A percentile compares a stretch with the other conserved stretches of the same genome.
Evolutionary conservation across 2,797 vertebrate species (phyloP).

Genomic region (Sebastolobus alascanus): DNA sequence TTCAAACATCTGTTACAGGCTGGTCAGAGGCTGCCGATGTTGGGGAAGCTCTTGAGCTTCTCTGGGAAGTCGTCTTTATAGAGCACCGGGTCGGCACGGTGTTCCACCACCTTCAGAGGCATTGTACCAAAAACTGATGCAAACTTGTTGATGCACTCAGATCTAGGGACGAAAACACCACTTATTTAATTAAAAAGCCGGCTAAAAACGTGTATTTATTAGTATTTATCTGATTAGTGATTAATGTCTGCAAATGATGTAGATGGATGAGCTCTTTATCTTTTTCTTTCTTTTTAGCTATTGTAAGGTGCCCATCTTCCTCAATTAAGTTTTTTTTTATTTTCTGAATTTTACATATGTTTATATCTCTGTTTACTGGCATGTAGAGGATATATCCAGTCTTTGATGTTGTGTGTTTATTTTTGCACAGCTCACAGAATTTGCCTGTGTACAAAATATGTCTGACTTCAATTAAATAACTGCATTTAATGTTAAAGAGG

Average conservation of each 20-base stretch:
- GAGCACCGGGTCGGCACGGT: slow-evolving; percentile 96
- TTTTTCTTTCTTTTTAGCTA: not conserved
- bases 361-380: not conserved
- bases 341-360: not conserved
- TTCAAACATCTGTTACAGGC: slow-evolving; percentile 16
- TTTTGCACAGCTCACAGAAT: not conserved
- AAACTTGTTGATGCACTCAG: slow-evolving; percentile 99
- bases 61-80: slow-evolving; percentile 99
- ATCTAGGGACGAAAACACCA: slow-evolving; percentile 78
- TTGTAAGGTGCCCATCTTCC: not conserved
- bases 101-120: slow-evolving; percentile 98
- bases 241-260: not conserved
- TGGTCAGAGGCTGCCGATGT: slow-evolving; percentile 96
- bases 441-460: not conserved
- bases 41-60: slow-evolving; percentile 99
- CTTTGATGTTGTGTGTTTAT: not conserved
- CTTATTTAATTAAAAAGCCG: slow-evolving; percentile 2
- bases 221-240: not conserved
- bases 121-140: slow-evolving; percentile 97
- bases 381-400: not conserved
- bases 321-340: not conserved
- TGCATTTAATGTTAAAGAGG: not conserved
- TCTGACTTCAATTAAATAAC: not conserved
- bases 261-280: not conserved
- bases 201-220: not conserved